phyloP scores from a whole-genome alignment of 2,888 invertebrate genomes.

The Oscheius sp. region DNA sequence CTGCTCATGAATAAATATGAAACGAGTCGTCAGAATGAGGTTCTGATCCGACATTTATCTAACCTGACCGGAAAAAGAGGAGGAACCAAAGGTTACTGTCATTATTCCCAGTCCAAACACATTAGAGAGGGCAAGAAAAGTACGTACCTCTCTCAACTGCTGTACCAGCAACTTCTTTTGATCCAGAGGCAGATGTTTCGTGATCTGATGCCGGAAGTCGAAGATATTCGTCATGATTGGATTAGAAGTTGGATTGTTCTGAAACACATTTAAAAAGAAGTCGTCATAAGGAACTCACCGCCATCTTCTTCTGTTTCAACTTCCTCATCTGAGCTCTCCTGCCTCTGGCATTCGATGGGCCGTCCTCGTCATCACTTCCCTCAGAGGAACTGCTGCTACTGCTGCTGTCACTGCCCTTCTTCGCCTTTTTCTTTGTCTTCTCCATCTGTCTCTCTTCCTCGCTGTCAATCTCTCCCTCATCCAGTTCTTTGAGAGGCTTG shows the following conservation, averaged over 20 bases:
- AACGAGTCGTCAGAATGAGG: too few species aligned
- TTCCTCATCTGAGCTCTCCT: slow-evolving; percentile 41
- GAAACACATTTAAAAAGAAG: neutral
- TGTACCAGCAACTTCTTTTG: slow-evolving; percentile 50
- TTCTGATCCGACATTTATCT: too few species aligned
- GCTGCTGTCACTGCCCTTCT: slow-evolving; percentile 21
- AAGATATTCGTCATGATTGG: slow-evolving; percentile 39
- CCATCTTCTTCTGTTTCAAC: slow-evolving; percentile 13
- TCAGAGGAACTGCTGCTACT: neutral
- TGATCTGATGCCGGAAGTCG: slow-evolving; percentile 54
- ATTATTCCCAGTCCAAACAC: too few species aligned
- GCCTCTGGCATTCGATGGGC: slow-evolving; percentile 36
- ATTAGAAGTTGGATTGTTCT: slow-evolving; percentile 9
- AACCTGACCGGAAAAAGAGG: too few species aligned
- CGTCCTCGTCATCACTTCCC: slow-evolving; percentile 15
- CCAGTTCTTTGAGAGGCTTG: slow-evolving; percentile 36
- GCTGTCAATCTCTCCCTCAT: slow-evolving; percentile 58
- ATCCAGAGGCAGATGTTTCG: slow-evolving; percentile 45
- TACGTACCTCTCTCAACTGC: slow-evolving; percentile 46
- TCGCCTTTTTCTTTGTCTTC: slow-evolving; percentile 29
- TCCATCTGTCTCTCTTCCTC: slow-evolving; percentile 49
- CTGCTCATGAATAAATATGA: too few species aligned
- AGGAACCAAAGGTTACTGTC: too few species aligned
- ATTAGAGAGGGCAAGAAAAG: neutral
- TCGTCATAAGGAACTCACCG: slow-evolving; percentile 1